Evolutionary conservation across 2,888 invertebrate species (phyloP).

Genomic region (Acanthoscelides obtectus): DNA sequence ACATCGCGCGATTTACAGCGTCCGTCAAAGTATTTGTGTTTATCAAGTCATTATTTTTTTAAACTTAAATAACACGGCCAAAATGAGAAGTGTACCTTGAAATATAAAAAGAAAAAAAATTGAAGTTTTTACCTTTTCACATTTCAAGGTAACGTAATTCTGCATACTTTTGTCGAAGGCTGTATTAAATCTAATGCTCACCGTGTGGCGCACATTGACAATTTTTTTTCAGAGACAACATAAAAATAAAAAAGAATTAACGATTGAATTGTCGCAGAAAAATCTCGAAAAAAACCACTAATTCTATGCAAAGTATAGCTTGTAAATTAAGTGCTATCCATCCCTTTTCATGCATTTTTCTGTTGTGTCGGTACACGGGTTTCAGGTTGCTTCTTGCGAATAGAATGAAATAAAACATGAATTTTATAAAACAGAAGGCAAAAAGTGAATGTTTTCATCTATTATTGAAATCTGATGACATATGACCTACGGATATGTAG

Average conservation of each 20-base stretch:
- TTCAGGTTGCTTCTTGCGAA: not conserved
- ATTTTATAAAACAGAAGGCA: too few species aligned
- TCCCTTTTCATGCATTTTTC: slow-evolving; percentile 24
- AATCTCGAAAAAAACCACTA: slow-evolving; percentile 77
- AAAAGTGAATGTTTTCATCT: too few species aligned
- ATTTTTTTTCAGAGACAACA: not conserved
- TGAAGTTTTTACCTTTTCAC: too few species aligned
- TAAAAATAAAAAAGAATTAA: not conserved
- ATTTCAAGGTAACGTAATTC: too few species aligned
- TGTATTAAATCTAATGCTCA: not conserved
- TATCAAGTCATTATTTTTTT: too few species aligned
- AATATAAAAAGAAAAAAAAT: too few species aligned
- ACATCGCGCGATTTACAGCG: not conserved
- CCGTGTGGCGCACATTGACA: not conserved
- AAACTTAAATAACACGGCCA: too few species aligned
- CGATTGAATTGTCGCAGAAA: not conserved
- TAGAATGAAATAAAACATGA: not conserved
- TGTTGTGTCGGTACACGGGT: not conserved
- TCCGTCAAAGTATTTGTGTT: not conserved
- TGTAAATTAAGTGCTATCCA: slow-evolving; percentile 52
- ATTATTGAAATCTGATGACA: too few species aligned
- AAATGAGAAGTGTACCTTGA: too few species aligned
- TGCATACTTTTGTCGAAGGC: not conserved
- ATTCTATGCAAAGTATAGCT: slow-evolving; percentile 92
- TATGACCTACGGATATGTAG: too few species aligned